A percentile compares a stretch with the other conserved stretches of the same genome.
Evolutionary conservation across 2,888 invertebrate species (phyloP).

Genomic region (Spialia ferax): DNA sequence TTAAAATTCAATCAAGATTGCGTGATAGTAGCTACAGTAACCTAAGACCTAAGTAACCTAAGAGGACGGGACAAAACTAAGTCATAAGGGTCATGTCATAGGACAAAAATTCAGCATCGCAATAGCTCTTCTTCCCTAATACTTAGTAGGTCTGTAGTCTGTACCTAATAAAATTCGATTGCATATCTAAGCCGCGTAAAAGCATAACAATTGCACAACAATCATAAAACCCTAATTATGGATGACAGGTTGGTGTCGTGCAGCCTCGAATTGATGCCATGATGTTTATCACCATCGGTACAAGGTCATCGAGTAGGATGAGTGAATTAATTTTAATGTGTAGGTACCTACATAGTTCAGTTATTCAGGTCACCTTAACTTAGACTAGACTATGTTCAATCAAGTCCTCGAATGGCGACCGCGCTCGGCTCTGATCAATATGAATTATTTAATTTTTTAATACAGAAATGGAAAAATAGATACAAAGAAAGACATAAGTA

Average conservation of each 20-base stretch:
- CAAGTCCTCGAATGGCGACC: too few species aligned
- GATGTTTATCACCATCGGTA: conserved; percentile 38
- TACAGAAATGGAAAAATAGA: too few species aligned
- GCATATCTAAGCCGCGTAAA: conserved; percentile 20
- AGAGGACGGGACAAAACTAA: too few species aligned
- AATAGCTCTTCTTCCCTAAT: not conserved
- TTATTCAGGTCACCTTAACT: not conserved
- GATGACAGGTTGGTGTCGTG: conserved; percentile 32
- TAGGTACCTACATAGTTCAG: not conserved
- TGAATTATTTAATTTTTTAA: too few species aligned
- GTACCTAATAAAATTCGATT: conserved; percentile 18
- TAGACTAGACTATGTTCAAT: not conserved
- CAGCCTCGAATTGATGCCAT: conserved; percentile 64
- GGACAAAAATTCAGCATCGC: too few species aligned
- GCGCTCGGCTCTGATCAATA: too few species aligned
- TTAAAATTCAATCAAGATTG: too few species aligned
- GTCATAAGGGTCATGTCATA: too few species aligned
- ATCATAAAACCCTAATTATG: conserved; percentile 26
- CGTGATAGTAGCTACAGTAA: too few species aligned
- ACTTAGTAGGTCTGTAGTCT: conserved; percentile 12
- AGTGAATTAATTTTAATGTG: conserved; percentile 6
- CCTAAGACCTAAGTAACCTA: too few species aligned
- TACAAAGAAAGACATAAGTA: too few species aligned
- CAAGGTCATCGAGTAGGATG: conserved; percentile 54
- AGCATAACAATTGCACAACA: conserved; percentile 25